Base-by-base conservation (phyloP, 1,140 invertebrate species). In the Vanessa atalanta region DNA sequence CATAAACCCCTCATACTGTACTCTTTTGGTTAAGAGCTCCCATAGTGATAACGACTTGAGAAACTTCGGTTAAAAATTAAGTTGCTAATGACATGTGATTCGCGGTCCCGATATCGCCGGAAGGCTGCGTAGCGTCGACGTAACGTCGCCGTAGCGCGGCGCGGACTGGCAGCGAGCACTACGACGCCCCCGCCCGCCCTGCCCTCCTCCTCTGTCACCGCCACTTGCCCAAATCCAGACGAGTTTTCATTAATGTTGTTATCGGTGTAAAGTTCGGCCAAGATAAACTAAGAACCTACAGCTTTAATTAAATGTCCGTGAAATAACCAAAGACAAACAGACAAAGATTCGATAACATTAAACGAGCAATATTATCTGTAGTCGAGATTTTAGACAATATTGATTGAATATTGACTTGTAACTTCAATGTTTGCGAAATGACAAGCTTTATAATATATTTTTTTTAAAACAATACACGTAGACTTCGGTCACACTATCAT, bases 191-290 rank as follows among this genome's bases (percentile, higher is more conserved):
- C 86, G 83, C 85, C 84, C 87, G 84, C 88, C 87, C 84, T 82
- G 60, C 83, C 70, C 79, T 65, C 78, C 76, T 66, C 82, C 87
- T 75, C 81, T 90, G 88, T 90, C 88, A 88, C 88, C 83, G 86
- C 84, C 84, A 87, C 82, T 88, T 83, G 83, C 86, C 87, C 84
- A 88, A 90, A 90, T 89, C 86, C 83, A 87, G 84, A 83, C 85
- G 85, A 91, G 86, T 89, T 90, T 88, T 92, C 90, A 92, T 91
- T 90, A 91, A 92, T 90, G 87, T 87, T 89, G 89, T 92, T 91
- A 91, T 91, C 87, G 83, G 83, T 89, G 77, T 86, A 91, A 91
- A 92, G 82, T 91, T 92, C 78, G 69, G 61, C 80, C 78, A 88
- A 89, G 84, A 87, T 87, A 85, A 90, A 88, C 85, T 90, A 83